Percentiles rank a stretch among this genome's conserved stretches.
Conservation (phyloP, 2,888 invertebrate genomes). For the Carpatolechia fugitivella region DNA sequence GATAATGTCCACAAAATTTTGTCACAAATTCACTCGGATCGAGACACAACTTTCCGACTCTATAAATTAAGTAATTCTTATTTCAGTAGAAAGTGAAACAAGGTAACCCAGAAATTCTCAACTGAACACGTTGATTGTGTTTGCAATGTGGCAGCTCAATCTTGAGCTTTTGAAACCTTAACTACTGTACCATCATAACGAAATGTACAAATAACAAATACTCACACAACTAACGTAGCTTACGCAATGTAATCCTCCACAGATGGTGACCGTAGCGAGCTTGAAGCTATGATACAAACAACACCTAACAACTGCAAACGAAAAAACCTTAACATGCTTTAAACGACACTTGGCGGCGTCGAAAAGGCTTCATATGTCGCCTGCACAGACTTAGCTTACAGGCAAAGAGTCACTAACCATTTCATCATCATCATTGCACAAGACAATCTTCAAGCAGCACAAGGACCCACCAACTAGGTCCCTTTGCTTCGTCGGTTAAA, state of each 20-base stretch:
- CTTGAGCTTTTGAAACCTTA: not conserved
- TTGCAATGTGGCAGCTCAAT: no score
- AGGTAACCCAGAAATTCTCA: no score
- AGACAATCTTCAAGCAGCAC: slow-evolving; percentile 68
- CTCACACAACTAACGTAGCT: slow-evolving; percentile 66
- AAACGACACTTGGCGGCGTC: slow-evolving; percentile 65
- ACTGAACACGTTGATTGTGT: no score
- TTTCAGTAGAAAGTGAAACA: no score
- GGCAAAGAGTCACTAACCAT: slow-evolving; percentile 52
- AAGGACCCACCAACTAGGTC: slow-evolving; percentile 62
- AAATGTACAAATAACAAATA: slow-evolving; percentile 17
- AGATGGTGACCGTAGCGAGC: slow-evolving; percentile 81
- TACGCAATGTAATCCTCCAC: slow-evolving; percentile 78
- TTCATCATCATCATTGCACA: slow-evolving; percentile 61
- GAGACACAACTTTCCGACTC: no score
- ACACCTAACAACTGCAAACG: slow-evolving; percentile 81
- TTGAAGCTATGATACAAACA: slow-evolving; percentile 79
- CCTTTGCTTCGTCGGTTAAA: slow-evolving; percentile 56
- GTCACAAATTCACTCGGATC: no score
- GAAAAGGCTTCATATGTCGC: slow-evolving; percentile 74
- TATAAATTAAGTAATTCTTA: no score
- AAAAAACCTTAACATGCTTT: slow-evolving; percentile 80
- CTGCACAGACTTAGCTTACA: slow-evolving; percentile 74
- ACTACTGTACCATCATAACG: not conserved
- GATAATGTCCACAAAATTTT: no score